Evolutionary conservation across 2,797 vertebrate species (phyloP).

Genomic region (Microctenopoma steveboyesi): DNA sequence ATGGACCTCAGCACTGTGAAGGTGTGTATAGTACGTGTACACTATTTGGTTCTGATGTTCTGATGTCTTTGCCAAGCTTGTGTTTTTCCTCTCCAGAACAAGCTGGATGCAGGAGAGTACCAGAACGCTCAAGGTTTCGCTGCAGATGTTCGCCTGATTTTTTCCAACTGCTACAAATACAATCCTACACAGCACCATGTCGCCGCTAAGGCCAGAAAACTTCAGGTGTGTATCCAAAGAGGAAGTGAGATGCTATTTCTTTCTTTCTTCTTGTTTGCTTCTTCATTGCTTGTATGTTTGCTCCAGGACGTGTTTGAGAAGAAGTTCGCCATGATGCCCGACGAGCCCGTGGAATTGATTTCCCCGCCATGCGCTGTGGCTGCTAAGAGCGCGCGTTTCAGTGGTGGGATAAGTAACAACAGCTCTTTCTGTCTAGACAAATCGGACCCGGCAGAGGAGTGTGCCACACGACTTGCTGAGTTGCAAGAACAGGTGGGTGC

Average conservation of each 20-base stretch:
- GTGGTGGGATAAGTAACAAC: conserved; percentile 81
- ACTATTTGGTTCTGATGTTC: neutral
- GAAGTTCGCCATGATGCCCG: conserved; percentile 94
- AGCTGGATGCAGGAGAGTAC: conserved; percentile 93
- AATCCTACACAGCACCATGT: conserved; percentile 92
- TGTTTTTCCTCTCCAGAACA: conserved; percentile 85
- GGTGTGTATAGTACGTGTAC: conserved; percentile 71
- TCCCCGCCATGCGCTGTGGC: conserved; percentile 62
- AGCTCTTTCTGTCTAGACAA: conserved; percentile 83
- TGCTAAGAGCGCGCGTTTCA: conserved; percentile 84
- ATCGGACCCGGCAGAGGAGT: conserved; percentile 88
- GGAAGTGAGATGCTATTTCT: neutral
- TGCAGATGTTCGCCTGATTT: conserved; percentile 94
- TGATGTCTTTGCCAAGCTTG: neutral
- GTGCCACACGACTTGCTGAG: conserved; percentile 85
- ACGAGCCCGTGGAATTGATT: conserved; percentile 83
- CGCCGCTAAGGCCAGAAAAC: conserved; percentile 90
- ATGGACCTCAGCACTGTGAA: conserved; percentile 98
- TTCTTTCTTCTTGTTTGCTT: neutral
- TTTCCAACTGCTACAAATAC: conserved; percentile 99
- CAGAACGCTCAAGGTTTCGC: conserved; percentile 91
- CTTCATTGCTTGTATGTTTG: neutral
- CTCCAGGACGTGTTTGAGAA: conserved; percentile 94
- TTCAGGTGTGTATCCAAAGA: conserved; percentile 84
- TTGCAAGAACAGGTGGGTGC: conserved; percentile 91